These are phyloP conservation scores for Phrynocephalus versicolor DNA, from an alignment of 2,113 vertebrate genomes.

Conservation along the genomic window DNA sequence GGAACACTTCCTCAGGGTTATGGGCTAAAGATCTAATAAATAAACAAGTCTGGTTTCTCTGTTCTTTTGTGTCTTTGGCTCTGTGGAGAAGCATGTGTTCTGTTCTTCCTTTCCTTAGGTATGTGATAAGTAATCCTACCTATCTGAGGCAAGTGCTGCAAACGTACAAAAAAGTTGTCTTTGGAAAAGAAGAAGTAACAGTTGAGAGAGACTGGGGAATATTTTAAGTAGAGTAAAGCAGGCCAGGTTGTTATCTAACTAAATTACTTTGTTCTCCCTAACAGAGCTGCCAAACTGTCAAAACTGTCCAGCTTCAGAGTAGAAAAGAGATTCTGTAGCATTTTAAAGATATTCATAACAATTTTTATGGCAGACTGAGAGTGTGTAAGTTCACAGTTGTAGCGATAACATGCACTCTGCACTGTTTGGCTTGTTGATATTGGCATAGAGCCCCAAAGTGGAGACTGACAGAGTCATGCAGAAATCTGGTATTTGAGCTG, in stretches of 20 bases:
- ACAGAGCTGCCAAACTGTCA: conserved; percentile 81
- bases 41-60: neutral
- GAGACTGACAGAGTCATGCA: conserved; percentile 79
- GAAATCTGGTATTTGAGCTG: conserved; percentile 87
- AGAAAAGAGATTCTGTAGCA: conserved; percentile 82
- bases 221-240: conserved; percentile 68
- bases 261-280: conserved; percentile 72
- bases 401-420: conserved; percentile 83
- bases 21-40: neutral
- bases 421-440: conserved; percentile 86
- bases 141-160: conserved; percentile 55
- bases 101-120: neutral
- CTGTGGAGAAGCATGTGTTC: neutral
- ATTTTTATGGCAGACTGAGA: conserved; percentile 81
- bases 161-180: conserved; percentile 33
- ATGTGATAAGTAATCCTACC: conserved; percentile 5
- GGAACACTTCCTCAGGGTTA: too few relatives aligned
- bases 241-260: conserved; percentile 72
- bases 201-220: conserved; percentile 53
- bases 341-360: conserved; percentile 84
- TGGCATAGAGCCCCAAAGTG: conserved; percentile 82
- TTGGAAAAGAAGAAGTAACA: conserved; percentile 50
- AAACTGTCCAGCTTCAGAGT: conserved; percentile 71
- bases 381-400: conserved; percentile 82
- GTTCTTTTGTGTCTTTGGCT: neutral